Evolutionary conservation across 2,113 vertebrate genomes (phyloP).

Genomic region (Merops nubicus): DNA sequence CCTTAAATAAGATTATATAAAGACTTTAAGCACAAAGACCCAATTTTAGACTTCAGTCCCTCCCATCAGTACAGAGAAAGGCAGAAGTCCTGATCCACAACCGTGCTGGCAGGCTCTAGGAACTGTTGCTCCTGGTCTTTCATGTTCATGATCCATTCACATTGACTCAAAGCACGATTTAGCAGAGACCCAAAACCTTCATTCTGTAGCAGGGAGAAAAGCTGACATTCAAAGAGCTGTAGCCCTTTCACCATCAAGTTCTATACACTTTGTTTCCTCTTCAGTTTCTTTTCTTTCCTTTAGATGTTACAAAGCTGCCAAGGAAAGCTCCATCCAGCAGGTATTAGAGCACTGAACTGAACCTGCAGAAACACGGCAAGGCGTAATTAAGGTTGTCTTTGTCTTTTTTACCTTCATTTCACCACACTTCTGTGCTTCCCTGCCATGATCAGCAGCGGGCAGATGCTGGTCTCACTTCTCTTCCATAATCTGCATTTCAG

Average conservation of each 20-base stretch:
- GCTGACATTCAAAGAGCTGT: not conserved
- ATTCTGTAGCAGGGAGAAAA: not conserved
- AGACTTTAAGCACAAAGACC: not conserved
- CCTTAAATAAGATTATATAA: not conserved
- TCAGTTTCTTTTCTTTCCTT: not conserved
- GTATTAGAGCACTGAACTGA: not conserved
- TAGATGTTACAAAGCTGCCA: not conserved
- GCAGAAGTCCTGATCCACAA: not conserved
- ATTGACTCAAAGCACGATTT: not conserved
- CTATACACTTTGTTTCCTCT: not conserved
- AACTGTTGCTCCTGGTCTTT: not conserved
- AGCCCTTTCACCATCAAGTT: not conserved
- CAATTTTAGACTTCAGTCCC: not conserved
- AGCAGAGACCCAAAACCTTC: not conserved
- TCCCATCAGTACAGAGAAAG: not conserved
- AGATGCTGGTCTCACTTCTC: not conserved
- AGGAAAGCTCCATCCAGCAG: not conserved
- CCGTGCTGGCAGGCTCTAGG: not conserved
- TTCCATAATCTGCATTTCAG: not conserved
- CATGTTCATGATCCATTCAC: not conserved
- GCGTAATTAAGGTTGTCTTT: not conserved
- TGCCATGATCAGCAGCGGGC: not conserved
- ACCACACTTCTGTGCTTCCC: not conserved
- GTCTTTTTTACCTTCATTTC: not conserved
- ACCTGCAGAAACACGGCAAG: not conserved